Base-by-base conservation (phyloP, 2,888 invertebrate genomes). In the Pteria penguin region DNA sequence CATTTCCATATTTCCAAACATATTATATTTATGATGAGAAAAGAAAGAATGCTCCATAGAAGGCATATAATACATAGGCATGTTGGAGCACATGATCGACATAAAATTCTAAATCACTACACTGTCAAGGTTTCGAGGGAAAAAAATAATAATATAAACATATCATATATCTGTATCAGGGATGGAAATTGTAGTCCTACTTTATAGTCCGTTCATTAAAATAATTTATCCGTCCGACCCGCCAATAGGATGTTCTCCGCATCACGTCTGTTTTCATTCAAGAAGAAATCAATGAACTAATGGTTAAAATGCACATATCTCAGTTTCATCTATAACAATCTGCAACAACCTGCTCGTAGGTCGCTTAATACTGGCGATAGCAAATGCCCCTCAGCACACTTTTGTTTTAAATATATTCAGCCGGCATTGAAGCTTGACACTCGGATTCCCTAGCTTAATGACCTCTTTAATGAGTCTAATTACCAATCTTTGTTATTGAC, bases 1-100 rank as follows among this genome's bases (percentile, higher is more conserved):
- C 52, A 70, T 70, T 45, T 70, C 70, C 60, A 70, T 70, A 61
- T 31, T 70, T 26, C 70, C 70, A 45, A 70, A 70, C 61, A 70
- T 70, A 61, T 70, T 70, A 31, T 61, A 70, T 70, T 70, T 70
- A 70, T 70, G 67, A 45, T 67, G 70, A 11, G 61, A 36, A 27
- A 70, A 61, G 45, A 61, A 70, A 18, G 70, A 70, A 61, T 70
- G 70, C 27, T 70, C 70, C 61, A 70, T 31, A 45, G 33, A 58
- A 5, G 70, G 70, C 61, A 70, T 70, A 70, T 61, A 70, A 32
- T 70, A 70, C 61, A 70, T 61, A 27, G 70, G 52, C 70, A 70
- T 70, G 22, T 69, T 70, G 36, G 68, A 29, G 32, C 31, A 57
- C 32, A 57, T 24, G 31, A 29, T 67, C 4, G 22, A n/a, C n/a